Conservation (phyloP, 2,113 vertebrate species). For the Glareola pratincola region DNA sequence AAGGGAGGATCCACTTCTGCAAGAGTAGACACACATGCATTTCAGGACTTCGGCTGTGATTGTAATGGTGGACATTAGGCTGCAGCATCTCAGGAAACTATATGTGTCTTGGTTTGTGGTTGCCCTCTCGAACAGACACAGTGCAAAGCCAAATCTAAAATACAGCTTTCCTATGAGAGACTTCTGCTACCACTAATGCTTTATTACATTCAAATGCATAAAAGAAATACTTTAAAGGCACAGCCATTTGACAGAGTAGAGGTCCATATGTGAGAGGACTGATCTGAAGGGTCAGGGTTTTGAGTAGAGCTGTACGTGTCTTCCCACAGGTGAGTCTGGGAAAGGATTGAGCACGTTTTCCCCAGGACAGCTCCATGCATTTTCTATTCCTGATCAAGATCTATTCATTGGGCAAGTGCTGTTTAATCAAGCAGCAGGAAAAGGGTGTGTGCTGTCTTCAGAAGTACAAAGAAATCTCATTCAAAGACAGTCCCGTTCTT, state of each 20-base stretch:
- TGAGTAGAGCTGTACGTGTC: not conserved
- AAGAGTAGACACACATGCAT: not conserved
- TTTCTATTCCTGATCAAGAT: conserved; percentile 51
- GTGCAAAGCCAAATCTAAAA: not conserved
- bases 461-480: conserved; percentile 66
- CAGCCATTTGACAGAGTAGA: not conserved
- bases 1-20: not conserved
- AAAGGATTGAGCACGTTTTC: conserved; percentile 52
- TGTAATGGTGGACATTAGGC: not conserved
- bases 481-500: conserved; percentile 59
- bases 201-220: not conserved
- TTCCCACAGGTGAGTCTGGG: conserved; percentile 65
- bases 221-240: not conserved
- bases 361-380: conserved; percentile 33
- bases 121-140: not conserved
- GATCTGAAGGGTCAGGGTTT: not conserved
- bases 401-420: conserved; percentile 68
- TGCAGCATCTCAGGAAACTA: not conserved
- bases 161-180: not conserved
- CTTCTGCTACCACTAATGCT: not conserved
- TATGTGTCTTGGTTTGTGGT: not conserved
- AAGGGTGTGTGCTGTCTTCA: conserved; percentile 67
- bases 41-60: not conserved
- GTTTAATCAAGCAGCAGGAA: conserved; percentile 69
- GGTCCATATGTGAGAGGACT: not conserved